Evolutionary conservation across 2,797 vertebrate species (phyloP).

Genomic region (Pangasius macronema): DNA sequence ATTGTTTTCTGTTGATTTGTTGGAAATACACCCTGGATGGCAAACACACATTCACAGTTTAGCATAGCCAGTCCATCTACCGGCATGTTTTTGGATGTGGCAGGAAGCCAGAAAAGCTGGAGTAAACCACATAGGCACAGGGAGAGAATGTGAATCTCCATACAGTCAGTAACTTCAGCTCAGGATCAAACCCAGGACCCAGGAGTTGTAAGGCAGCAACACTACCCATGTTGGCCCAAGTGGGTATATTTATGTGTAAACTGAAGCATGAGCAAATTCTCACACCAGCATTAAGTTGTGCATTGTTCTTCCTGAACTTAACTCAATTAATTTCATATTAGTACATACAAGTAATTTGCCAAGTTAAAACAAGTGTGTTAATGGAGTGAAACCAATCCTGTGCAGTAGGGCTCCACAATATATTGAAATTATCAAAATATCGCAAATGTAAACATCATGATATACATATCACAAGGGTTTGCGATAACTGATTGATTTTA

Average conservation of each 20-base stretch:
- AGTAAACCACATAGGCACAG: neutral
- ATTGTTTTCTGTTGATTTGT: neutral
- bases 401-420: neutral
- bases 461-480: too few species aligned
- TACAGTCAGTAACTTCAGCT: neutral
- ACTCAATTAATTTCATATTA: neutral
- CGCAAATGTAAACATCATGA: too few species aligned
- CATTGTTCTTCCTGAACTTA: neutral
- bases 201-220: neutral
- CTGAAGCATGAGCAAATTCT: neutral
- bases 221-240: neutral
- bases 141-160: neutral
- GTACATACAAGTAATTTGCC: neutral
- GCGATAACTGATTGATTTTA: too few species aligned
- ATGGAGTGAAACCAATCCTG: neutral
- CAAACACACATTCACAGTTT: neutral
- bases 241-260: neutral
- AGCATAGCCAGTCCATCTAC: neutral
- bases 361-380: constrained; percentile 10
- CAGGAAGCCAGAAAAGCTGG: neutral
- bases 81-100: neutral
- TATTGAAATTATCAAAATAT: too few species aligned
- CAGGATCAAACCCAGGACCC: neutral
- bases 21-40: neutral
- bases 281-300: neutral